Conservation (phyloP, 2,797 vertebrate genomes). For the Neopelma chrysocephalum region DNA sequence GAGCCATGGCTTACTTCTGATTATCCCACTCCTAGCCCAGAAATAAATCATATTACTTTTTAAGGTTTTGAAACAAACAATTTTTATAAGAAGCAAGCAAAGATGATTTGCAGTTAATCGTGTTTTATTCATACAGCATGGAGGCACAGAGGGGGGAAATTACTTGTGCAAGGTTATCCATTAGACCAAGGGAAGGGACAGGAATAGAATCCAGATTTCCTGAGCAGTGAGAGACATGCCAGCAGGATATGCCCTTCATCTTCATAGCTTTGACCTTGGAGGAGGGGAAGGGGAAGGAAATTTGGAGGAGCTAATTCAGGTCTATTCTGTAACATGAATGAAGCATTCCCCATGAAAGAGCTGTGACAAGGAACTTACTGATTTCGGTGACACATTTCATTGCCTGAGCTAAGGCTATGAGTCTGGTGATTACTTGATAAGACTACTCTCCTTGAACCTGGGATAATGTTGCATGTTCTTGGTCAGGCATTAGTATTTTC, state of each 20-base stretch:
- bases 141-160: neutral
- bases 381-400: neutral
- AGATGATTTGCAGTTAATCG: neutral
- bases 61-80: neutral
- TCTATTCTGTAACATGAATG: neutral
- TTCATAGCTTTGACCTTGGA: slow-evolving; percentile 6
- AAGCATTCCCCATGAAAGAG: neutral
- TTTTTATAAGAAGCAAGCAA: neutral
- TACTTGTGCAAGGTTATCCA: neutral
- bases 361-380: neutral
- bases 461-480: neutral
- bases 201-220: slow-evolving; percentile 44
- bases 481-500: neutral
- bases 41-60: neutral
- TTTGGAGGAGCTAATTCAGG: neutral
- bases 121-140: neutral
- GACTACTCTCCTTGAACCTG: neutral
- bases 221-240: slow-evolving; percentile 2
- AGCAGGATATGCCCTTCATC: slow-evolving; percentile 5
- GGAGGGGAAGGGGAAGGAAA: slow-evolving; percentile 9
- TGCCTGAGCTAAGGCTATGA: neutral
- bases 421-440: neutral
- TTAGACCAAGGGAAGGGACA: neutral
- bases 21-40: neutral
- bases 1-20: neutral